Percentiles rank a stretch among this genome's conserved stretches.
phyloP scores from a whole-genome alignment of 2,113 vertebrate species.

The Dicentrarchus labrax region DNA sequence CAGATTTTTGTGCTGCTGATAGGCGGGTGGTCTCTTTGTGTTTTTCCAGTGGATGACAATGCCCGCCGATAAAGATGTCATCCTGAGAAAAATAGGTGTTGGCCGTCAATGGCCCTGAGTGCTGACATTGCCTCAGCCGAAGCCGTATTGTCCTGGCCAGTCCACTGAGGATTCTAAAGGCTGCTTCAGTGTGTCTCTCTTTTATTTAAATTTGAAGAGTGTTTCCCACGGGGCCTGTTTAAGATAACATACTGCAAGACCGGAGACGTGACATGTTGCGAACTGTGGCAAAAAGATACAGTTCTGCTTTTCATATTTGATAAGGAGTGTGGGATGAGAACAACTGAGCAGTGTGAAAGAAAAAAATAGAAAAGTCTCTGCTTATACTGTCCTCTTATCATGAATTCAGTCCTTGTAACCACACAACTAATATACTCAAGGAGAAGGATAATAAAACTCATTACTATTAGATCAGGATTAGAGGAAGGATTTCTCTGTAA shows the following conservation, averaged over 20 bases:
- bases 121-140: slow-evolving; percentile 48
- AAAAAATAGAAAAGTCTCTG: neutral
- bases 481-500: slow-evolving; percentile 40
- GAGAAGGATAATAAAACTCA: slow-evolving; percentile 52
- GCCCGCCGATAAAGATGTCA: slow-evolving; percentile 75
- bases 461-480: slow-evolving; percentile 63
- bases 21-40: slow-evolving; percentile 45
- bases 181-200: neutral
- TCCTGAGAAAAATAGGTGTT: slow-evolving; percentile 68
- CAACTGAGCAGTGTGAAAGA: neutral
- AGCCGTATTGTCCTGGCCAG: slow-evolving; percentile 37
- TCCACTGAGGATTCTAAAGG: slow-evolving; percentile 44
- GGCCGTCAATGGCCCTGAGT: slow-evolving; percentile 52
- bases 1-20: slow-evolving; percentile 70
- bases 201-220: slow-evolving; percentile 56
- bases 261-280: slow-evolving; percentile 30
- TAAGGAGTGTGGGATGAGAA: slow-evolving; percentile 8
- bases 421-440: slow-evolving; percentile 41
- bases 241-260: slow-evolving; percentile 41
- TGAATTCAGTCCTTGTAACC: slow-evolving; percentile 36
- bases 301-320: slow-evolving; percentile 32
- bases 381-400: slow-evolving; percentile 22
- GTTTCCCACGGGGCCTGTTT: slow-evolving; percentile 47
- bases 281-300: slow-evolving; percentile 31
- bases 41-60: slow-evolving; percentile 68